Conservation (phyloP, 2,797 vertebrate genomes). For the Lates japonicus region DNA sequence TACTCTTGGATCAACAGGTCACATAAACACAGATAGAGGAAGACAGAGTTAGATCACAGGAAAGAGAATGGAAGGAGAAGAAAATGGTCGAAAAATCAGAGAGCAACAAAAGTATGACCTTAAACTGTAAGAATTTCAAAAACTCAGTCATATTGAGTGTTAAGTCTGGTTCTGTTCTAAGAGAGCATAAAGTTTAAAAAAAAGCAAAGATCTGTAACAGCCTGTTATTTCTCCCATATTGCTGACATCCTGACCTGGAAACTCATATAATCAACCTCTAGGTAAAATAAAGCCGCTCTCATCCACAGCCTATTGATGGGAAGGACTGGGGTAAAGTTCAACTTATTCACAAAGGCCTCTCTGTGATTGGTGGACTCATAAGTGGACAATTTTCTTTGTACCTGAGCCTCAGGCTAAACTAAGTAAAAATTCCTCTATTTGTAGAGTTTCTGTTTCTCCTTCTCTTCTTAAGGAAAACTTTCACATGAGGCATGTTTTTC, state of each 20-base stretch:
- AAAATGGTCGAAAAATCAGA: not conserved
- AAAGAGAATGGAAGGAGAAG: not conserved
- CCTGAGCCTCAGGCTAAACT: constrained; percentile 11
- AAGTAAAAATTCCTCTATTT: constrained; percentile 34
- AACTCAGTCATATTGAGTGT: constrained; percentile 15
- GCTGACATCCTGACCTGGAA: constrained; percentile 43
- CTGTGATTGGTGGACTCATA: constrained; percentile 44
- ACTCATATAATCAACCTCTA: constrained; percentile 29
- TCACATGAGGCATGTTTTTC: constrained; percentile 14
- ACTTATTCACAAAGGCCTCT: constrained; percentile 27
- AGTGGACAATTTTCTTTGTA: constrained; percentile 48
- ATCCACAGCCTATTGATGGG: constrained; percentile 21
- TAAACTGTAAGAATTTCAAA: not conserved
- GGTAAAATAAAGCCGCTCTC: constrained; percentile 51
- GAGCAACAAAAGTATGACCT: not conserved
- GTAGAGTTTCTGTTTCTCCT: constrained; percentile 11
- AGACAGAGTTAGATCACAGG: not conserved
- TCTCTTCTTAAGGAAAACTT: constrained; percentile 8
- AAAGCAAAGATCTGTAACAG: not conserved
- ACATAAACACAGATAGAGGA: constrained; percentile 10
- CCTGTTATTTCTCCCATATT: constrained; percentile 3
- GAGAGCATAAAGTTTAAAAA: not conserved
- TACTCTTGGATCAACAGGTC: constrained; percentile 8
- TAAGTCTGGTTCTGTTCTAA: not conserved
- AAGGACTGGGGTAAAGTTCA: constrained; percentile 36